These are phyloP conservation scores for Eupithecia inturbata DNA, from an alignment of 2,888 invertebrate species.

Conservation along the genomic window DNA sequence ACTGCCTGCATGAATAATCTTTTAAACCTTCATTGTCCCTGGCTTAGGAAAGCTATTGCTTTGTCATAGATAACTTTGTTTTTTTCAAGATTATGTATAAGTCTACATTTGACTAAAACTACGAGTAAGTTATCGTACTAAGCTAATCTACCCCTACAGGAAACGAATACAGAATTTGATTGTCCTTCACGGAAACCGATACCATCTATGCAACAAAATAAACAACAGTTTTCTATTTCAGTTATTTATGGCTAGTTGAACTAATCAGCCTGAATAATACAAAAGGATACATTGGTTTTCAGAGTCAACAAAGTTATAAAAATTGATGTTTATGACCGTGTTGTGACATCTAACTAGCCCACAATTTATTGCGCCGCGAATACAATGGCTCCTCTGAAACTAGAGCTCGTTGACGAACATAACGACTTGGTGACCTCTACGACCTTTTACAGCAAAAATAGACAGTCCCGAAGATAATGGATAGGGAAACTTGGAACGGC, in stretches of 20 bases:
- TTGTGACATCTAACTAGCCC: slow-evolving; percentile 15
- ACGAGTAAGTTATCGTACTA: background rate
- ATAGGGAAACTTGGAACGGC: background rate
- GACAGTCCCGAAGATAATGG: background rate
- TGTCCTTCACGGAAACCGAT: no score
- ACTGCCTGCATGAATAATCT: background rate
- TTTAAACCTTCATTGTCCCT: background rate
- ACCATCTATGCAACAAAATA: background rate
- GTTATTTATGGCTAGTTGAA: background rate
- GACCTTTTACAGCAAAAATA: slow-evolving; percentile 5
- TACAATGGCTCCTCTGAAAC: slow-evolving; percentile 6
- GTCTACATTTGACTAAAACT: background rate
- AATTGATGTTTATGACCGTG: slow-evolving; percentile 13
- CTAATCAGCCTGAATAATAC: background rate
- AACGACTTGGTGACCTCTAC: background rate
- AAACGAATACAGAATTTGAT: no score
- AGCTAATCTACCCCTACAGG: background rate
- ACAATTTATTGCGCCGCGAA: background rate
- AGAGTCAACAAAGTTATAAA: slow-evolving; percentile 15
- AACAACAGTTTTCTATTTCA: background rate
- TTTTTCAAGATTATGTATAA: background rate
- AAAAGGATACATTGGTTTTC: slow-evolving; percentile 1
- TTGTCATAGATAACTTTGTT: background rate
- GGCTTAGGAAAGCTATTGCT: background rate
- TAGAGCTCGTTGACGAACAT: background rate